A percentile compares a stretch with the other conserved stretches of the same genome.
Evolutionary conservation across 2,797 vertebrate genomes (phyloP).

Genomic region (Cygnus olor): DNA sequence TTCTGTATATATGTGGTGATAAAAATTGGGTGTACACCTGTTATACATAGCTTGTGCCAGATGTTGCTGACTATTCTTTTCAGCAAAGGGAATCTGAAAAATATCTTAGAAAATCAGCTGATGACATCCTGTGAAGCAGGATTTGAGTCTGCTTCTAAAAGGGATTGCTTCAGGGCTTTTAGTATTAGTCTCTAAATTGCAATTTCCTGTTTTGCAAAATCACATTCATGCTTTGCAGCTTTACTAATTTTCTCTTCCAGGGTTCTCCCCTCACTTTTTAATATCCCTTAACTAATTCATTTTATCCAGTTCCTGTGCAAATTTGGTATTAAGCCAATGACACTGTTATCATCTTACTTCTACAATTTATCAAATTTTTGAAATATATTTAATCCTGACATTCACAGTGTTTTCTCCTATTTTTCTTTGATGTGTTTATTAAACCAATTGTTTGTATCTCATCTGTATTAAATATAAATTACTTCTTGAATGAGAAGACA

Average conservation of each 20-base stretch:
- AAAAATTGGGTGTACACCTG: not conserved
- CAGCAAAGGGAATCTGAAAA: not conserved
- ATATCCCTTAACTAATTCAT: not conserved
- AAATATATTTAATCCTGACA: constrained; percentile 10
- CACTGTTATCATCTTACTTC: not conserved
- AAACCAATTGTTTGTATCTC: not conserved
- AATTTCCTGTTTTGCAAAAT: constrained; percentile 50
- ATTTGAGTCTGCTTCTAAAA: constrained; percentile 3
- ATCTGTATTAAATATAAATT: not conserved
- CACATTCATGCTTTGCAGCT: constrained; percentile 12
- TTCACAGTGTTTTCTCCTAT: not conserved
- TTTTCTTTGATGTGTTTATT: not conserved
- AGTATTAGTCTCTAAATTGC: constrained; percentile 41
- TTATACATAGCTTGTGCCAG: not conserved
- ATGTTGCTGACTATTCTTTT: not conserved
- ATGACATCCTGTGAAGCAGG: constrained; percentile 1
- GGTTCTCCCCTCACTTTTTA: not conserved
- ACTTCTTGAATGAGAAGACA: not conserved
- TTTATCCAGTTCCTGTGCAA: constrained; percentile 22
- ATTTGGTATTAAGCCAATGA: not conserved
- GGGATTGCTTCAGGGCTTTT: constrained; percentile 26
- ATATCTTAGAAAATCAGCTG: not conserved
- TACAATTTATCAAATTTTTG: constrained; percentile 4
- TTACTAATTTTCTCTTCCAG: constrained; percentile 2
- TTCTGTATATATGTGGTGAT: not conserved